phyloP scores from a whole-genome alignment of 2,888 invertebrate species.

The Acanthosepion pharaonis region DNA sequence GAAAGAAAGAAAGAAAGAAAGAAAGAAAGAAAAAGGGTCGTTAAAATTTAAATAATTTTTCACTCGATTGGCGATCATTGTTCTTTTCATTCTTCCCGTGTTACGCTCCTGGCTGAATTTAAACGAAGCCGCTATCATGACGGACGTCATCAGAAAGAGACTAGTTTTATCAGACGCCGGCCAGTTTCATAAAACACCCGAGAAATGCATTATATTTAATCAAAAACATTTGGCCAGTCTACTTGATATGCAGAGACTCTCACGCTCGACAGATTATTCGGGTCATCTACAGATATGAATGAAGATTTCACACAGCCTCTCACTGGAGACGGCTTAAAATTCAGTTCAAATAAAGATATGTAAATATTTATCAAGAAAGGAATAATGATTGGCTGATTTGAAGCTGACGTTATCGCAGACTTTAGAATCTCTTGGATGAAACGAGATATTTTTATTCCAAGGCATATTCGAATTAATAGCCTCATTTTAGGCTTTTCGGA shows the following conservation, averaged over 20 bases:
- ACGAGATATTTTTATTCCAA: too few species aligned
- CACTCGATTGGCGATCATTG: not conserved
- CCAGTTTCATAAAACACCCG: not conserved
- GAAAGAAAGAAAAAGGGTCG: not conserved
- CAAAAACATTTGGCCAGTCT: not conserved
- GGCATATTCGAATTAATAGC: too few species aligned
- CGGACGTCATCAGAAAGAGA: not conserved
- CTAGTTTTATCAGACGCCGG: not conserved
- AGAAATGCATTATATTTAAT: constrained; percentile 2
- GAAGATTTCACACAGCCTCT: too few species aligned
- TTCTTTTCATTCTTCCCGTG: not conserved
- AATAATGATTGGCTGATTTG: too few species aligned
- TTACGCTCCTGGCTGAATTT: not conserved
- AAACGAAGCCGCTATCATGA: not conserved
- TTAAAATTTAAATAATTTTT: not conserved
- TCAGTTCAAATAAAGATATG: too few species aligned
- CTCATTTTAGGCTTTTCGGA: too few species aligned
- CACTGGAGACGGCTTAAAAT: too few species aligned
- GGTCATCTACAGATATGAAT: too few species aligned
- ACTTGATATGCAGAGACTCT: not conserved
- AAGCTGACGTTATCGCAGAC: too few species aligned
- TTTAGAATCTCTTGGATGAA: too few species aligned
- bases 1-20: not conserved
- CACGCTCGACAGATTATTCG: not conserved
- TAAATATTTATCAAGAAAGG: too few species aligned